These are phyloP conservation scores for Drosophila elegans DNA, from an alignment of 1,140 invertebrate species.

Conservation along the genomic window DNA sequence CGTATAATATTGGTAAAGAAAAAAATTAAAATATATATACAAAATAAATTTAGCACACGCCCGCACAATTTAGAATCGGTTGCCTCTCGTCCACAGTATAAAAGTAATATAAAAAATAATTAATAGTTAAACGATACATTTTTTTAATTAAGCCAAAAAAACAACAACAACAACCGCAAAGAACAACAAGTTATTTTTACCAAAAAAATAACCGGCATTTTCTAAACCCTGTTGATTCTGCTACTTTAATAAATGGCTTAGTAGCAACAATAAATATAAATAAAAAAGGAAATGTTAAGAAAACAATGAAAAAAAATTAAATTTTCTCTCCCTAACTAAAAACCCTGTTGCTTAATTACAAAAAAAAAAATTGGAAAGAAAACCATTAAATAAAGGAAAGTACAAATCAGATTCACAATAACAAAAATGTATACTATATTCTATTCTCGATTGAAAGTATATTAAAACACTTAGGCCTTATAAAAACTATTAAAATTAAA, in stretches of 20 bases:
- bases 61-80: background rate
- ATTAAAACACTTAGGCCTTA: too few species aligned
- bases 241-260: background rate
- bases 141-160: too few species aligned
- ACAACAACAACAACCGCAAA: too few species aligned
- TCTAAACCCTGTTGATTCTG: constrained; percentile 8
- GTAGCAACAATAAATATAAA: background rate
- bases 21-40: background rate
- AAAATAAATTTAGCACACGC: constrained; percentile 1
- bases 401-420: too few species aligned
- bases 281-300: background rate
- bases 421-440: too few species aligned
- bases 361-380: too few species aligned
- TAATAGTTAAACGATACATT: background rate
- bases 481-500: too few species aligned
- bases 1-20: constrained; percentile 6
- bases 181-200: background rate
- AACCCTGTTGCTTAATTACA: constrained; percentile 37
- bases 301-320: too few species aligned
- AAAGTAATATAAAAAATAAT: background rate
- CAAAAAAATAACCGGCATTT: too few species aligned
- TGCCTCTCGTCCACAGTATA: background rate
- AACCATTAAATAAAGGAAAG: too few species aligned
- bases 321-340: background rate
- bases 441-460: too few species aligned